These are phyloP conservation scores for Pimpla rufipes DNA, from an alignment of 2,888 invertebrate genomes.

Conservation along the genomic window DNA sequence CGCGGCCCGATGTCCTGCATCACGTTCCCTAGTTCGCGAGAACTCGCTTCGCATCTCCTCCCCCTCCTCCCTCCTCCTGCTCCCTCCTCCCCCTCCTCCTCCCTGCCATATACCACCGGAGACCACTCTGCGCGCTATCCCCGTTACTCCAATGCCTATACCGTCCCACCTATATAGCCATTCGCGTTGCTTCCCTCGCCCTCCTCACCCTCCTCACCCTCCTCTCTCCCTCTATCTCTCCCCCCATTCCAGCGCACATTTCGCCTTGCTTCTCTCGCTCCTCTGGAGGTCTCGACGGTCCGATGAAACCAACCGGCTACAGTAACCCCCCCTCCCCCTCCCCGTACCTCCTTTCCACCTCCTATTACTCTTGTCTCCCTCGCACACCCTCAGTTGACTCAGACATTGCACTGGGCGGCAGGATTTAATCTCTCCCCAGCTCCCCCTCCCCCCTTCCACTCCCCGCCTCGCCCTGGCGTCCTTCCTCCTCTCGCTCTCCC, in stretches of 20 bases:
- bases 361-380: conserved; percentile 60
- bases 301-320: conserved; percentile 74
- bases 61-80: not conserved
- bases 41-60: conserved; percentile 42
- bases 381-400: conserved; percentile 46
- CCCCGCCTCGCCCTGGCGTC: conserved; percentile 45
- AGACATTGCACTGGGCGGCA: conserved; percentile 49
- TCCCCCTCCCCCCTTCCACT: conserved; percentile 29
- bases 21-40: conserved; percentile 54
- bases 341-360: conserved; percentile 29
- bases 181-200: conserved; percentile 16
- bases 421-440: conserved; percentile 59
- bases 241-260: conserved; percentile 14
- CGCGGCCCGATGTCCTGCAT: conserved; percentile 48
- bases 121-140: conserved; percentile 54
- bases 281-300: conserved; percentile 75
- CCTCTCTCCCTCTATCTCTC: no score
- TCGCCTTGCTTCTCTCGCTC: conserved; percentile 48
- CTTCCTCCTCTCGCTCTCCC: conserved; percentile 45
- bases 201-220: not conserved
- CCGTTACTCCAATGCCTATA: conserved; percentile 21
- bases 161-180: not conserved
- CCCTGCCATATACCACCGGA: conserved; percentile 8
- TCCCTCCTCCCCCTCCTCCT: not conserved
- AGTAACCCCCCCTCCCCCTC: conserved; percentile 44